phyloP scores from a whole-genome alignment of 2,797 vertebrate species.

The Rhinella marina region DNA sequence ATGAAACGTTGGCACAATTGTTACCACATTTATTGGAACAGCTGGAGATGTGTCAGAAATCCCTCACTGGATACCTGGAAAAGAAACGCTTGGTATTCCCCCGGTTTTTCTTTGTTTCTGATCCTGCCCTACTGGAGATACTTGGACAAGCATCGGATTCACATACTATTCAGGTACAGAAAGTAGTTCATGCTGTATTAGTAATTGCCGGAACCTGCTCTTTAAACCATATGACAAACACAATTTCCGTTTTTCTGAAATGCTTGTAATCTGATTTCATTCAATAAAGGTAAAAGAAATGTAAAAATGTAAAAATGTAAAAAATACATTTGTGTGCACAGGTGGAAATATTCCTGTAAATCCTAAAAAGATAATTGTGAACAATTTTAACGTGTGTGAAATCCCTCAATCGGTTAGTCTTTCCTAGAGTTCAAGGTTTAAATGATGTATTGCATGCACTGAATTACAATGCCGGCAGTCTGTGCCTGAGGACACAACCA shows the following conservation, averaged over 20 bases:
- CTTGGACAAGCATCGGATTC: constrained; percentile 88
- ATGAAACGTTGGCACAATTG: constrained; percentile 80
- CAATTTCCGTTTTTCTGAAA: not conserved
- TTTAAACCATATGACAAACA: not conserved
- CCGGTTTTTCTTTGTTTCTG: constrained; percentile 88
- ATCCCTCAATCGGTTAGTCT: not conserved
- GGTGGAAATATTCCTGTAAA: not conserved
- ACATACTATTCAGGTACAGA: constrained; percentile 83
- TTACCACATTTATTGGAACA: constrained; percentile 72
- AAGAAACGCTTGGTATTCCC: constrained; percentile 85
- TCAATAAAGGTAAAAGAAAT: not conserved
- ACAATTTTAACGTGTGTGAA: not conserved
- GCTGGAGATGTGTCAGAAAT: constrained; percentile 87
- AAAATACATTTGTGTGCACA: no score
- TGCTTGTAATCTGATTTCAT: not conserved
- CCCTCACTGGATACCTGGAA: constrained; percentile 85
- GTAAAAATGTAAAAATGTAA: no score
- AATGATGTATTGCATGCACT: no score
- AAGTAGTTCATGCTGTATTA: not conserved
- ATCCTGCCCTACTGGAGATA: constrained; percentile 84
- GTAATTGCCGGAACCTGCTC: not conserved
- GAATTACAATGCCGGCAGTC: no score
- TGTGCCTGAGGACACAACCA: no score
- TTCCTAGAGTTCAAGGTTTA: not conserved
- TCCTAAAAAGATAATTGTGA: not conserved